Evolutionary conservation across 2,113 vertebrate genomes (phyloP), one percentile per base, ranked within the genome.

Genomic region (Trichomycterus rosablanca): DNA sequence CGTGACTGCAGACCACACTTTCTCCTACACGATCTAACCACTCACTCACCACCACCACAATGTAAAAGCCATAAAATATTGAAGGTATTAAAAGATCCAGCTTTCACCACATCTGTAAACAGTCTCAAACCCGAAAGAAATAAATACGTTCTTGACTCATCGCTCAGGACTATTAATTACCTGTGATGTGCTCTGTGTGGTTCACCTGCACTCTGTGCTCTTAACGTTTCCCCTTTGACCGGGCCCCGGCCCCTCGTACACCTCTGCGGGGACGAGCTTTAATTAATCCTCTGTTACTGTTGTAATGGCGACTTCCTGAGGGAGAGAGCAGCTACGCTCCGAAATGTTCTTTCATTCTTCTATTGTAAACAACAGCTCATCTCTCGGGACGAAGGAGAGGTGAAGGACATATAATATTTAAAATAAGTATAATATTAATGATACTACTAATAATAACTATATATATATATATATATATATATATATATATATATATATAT

Each of bases 221-320:
- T 80, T 86, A 83, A 88, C 84, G 79, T 68, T 78, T 87, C 84
- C 88, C 83, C 72, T 83, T 86, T 80, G 84, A 89, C 86, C 66
- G 55, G 85, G 80, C n/a, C 77, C 63, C 69, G 28, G 70, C 83
- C 87, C 83, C 84, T 75, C 83, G 74, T 81, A 81, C 78, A 79
- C 75, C 87, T 88, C 90, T 86, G 80, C 77, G 10, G 89, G 89
- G 90, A 92, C 76, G 46, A 26, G 80, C 83, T 89, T 88, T 94
- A 97, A 96, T 95, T 93, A 95, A 94, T 94, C 92, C 89, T 91
- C 89, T 83, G 91, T 90, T 91, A 94, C 90, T 89, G 88, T 90
- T 89, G 90, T 95, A 91, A 92, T 90, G 88, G 88, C 85, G 66
- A 60, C 84, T 81, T 90, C 91, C 90, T 87, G 8, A 34, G 89